These are phyloP conservation scores for pig (Sus scrofa) DNA, from an alignment of 2,113 vertebrate genomes.

Conservation along the genomic window T2T-Sscrofa CM000816.6:79812001-79812500, in stretches of 20 bases:
- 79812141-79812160: not conserved
- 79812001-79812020: not conserved
- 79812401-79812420: not conserved
- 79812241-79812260: conserved; percentile 14
- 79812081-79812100: not conserved
- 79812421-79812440: conserved; percentile 14
- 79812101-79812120: not conserved
- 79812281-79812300: not conserved
- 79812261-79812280: not conserved
- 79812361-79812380: conserved; percentile 7
- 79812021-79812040: not conserved
- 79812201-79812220: not conserved
- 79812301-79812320: not conserved
- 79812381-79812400: not conserved
- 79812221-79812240: not conserved
- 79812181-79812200: not conserved
- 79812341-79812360: not conserved
- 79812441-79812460: conserved; percentile 5
- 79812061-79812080: not conserved
- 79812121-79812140: conserved; percentile 29
- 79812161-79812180: not conserved
- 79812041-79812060: not conserved
- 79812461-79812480: not conserved
- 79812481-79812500: not conserved
- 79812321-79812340: not conserved